Percentiles rank a stretch among this genome's conserved stretches.
Evolutionary conservation across 2,797 vertebrate species (phyloP).

Genomic region (Propithecus deckenii): DNA sequence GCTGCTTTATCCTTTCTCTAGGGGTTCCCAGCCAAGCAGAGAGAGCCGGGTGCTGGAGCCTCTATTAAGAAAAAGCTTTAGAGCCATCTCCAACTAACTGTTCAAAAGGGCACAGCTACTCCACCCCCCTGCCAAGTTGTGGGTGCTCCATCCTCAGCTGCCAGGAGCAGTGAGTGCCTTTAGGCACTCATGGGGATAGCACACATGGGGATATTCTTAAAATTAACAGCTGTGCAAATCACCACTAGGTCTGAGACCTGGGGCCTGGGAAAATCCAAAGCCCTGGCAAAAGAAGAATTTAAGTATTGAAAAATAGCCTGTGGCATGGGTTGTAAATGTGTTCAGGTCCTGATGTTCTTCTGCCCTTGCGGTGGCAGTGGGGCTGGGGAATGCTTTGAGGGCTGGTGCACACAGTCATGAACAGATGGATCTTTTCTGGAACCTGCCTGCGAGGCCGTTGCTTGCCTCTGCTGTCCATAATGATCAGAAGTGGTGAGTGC

Average conservation of each 20-base stretch:
- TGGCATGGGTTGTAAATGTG: neutral
- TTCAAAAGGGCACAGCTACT: neutral
- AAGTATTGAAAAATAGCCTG: neutral
- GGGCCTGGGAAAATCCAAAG: neutral
- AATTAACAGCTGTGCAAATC: neutral
- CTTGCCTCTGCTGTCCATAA: neutral
- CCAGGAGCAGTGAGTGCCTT: neutral
- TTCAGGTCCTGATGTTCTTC: neutral
- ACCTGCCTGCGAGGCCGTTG: neutral
- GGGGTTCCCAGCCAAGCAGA: neutral
- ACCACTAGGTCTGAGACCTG: neutral
- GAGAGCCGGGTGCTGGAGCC: neutral
- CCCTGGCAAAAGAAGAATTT: slow-evolving; percentile 14
- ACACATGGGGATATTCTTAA: neutral
- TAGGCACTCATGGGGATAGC: neutral
- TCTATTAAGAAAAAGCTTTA: neutral
- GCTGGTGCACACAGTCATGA: neutral
- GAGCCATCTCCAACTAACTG: neutral
- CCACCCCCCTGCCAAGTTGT: too few species aligned
- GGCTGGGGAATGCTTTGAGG: neutral
- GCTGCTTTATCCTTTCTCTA: neutral
- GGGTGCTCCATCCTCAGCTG: neutral
- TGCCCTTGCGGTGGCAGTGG: neutral
- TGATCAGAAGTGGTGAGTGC: neutral
- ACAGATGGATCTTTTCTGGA: neutral